Evolutionary conservation across 2,888 invertebrate species (phyloP).

Genomic region (Drosophila neonasuta): DNA sequence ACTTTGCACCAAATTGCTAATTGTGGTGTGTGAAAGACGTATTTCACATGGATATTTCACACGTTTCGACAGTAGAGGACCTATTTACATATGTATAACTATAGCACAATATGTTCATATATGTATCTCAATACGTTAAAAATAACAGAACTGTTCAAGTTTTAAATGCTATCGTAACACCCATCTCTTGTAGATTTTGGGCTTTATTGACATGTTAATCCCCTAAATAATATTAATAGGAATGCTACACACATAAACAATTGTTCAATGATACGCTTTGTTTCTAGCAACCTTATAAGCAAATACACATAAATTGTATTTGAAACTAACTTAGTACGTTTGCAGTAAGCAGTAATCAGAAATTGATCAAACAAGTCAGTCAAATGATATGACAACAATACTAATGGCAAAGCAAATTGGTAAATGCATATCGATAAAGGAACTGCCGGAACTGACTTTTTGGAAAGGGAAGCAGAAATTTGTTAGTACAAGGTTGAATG

Average conservation of each 20-base stretch:
- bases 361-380: conserved; percentile 75
- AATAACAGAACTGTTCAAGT: too few relatives aligned
- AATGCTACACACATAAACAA: conserved; percentile 2
- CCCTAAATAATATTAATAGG: too few relatives aligned
- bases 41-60: too few relatives aligned
- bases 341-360: conserved; percentile 52
- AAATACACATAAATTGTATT: conserved; percentile 30
- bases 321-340: neutral
- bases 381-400: conserved; percentile 68
- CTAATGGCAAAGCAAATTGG: conserved; percentile 35
- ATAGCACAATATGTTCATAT: too few relatives aligned
- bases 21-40: too few relatives aligned
- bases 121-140: too few relatives aligned
- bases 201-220: too few relatives aligned
- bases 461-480: neutral
- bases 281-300: conserved; percentile 3
- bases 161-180: too few relatives aligned
- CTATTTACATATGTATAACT: too few relatives aligned
- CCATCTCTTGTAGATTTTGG: too few relatives aligned
- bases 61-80: too few relatives aligned
- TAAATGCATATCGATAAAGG: conserved; percentile 31
- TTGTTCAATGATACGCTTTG: conserved; percentile 38
- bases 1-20: too few relatives aligned
- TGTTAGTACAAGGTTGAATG: neutral
- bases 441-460: conserved; percentile 33